Base-by-base conservation (phyloP, 2,797 vertebrate genomes). In the Gastrophryne carolinensis region DNA sequence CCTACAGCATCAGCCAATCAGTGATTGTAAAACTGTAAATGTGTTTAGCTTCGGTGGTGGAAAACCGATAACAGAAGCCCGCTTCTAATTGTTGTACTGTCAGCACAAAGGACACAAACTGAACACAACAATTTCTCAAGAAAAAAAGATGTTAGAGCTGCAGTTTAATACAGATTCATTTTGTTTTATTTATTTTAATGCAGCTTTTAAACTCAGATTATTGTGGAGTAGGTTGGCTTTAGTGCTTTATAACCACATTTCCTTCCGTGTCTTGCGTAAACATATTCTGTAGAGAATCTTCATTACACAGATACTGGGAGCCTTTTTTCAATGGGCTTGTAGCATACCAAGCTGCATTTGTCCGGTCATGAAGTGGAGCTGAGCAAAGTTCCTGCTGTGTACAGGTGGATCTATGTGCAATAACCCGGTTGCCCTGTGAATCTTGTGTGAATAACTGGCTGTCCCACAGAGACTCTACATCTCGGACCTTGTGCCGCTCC, bases 221-320 rank as follows among this genome's bases (percentile, higher is more conserved):
- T n/a, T n/a, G n/a, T n/a, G n/a, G n/a, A 21, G 21, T 19, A 8
- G 4, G 3, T 47, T 3, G 17, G 8, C 5, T 8, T 41, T 34
- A 71, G 79, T 98, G 96, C 82, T 91, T 98, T 23, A 98, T 98
- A 58, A 98, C 93, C 58, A 85, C 79, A 84, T 96, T 94, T 76
- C 95, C 97, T 80, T 98, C 88, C 0, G 96, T 96, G 80, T 99
- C 96, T 83, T 98, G 93, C 0, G 96, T 97, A 83, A 98, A 97
- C 68, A 86, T 65, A 2, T 5, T 52, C 39, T 32, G 15, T 29
- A 2, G 1, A 39, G 57, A 57, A 53, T 32, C 41, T 66, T 39
- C 61, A 26, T 37, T 5, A 47, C 29, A 17, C 13, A 12, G 47
- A 11, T 39, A 52, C 0, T 23, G 39, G 17, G 17, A 32, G 11